A percentile compares a stretch with the other conserved stretches of the same genome.
phyloP scores from a whole-genome alignment of 2,113 vertebrate species.

The Papio anubis region DNA sequence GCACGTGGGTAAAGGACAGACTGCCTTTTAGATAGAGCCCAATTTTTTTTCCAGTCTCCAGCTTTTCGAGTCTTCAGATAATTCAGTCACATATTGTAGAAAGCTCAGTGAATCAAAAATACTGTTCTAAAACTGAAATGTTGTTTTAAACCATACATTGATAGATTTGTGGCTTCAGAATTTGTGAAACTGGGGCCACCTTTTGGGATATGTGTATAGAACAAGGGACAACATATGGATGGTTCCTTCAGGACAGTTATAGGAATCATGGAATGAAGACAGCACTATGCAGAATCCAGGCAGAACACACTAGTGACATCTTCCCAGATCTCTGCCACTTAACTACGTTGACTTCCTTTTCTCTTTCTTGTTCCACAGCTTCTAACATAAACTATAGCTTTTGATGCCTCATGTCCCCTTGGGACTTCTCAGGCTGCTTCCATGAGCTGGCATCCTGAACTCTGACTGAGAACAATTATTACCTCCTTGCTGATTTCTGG shows the following conservation, averaged over 20 bases:
- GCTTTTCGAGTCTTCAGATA: neutral
- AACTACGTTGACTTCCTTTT: neutral
- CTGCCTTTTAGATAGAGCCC: fast-evolving
- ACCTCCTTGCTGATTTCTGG: neutral
- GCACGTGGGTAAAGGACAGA: neutral
- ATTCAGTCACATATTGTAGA: neutral
- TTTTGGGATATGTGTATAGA: neutral
- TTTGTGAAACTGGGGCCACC: neutral
- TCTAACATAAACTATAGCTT: neutral
- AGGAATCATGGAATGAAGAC: neutral
- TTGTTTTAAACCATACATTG: neutral
- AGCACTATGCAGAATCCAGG: neutral
- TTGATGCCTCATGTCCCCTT: neutral
- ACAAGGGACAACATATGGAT: neutral
- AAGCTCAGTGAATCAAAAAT: neutral
- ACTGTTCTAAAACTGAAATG: neutral
- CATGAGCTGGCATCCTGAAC: neutral
- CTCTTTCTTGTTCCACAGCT: neutral
- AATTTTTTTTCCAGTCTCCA: neutral
- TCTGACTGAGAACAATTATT: neutral
- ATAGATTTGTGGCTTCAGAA: neutral
- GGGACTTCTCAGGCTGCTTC: neutral
- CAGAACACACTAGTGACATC: neutral
- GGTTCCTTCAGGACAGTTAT: neutral
- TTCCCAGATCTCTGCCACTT: neutral